These are phyloP conservation scores for Lordiphosa clarofinis DNA, from an alignment of 1,140 invertebrate species.

Conservation along the genomic window DNA sequence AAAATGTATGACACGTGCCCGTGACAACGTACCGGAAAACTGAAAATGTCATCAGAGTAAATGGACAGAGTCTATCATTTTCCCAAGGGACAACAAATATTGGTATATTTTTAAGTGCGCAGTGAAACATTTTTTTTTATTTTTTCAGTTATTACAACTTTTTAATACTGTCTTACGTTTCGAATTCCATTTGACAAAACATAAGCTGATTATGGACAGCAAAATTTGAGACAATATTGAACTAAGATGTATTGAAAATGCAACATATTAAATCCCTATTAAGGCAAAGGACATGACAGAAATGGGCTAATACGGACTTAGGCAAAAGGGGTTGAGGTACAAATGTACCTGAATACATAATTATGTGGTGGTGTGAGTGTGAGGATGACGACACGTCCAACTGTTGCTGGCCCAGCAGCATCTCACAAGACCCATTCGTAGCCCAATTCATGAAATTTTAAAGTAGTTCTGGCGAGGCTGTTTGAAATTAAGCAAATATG, in stretches of 20 bases:
- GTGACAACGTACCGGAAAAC: conserved; percentile 38
- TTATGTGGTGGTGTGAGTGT: no score
- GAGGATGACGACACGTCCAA: no score
- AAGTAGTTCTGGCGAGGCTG: no score
- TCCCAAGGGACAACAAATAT: conserved; percentile 36
- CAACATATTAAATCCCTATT: conserved; percentile 36
- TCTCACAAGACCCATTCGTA: no score
- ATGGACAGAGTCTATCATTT: conserved; percentile 31
- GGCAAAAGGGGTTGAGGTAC: conserved; percentile 25
- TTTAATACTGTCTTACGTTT: conserved; percentile 27
- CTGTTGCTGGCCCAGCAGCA: no score
- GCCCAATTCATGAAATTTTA: no score
- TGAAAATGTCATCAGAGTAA: conserved; percentile 4
- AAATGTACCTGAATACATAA: neutral
- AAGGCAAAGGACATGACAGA: conserved; percentile 23
- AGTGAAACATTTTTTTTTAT: conserved; percentile 37
- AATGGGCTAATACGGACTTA: conserved; percentile 51
- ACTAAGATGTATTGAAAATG: conserved; percentile 17
- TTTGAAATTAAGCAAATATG: no score
- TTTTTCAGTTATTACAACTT: conserved; percentile 57
- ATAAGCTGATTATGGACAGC: conserved; percentile 67
- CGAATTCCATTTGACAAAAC: conserved; percentile 62
- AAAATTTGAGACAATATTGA: conserved; percentile 53
- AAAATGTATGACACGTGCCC: conserved; percentile 43
- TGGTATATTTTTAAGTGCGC: conserved; percentile 12